Conservation (phyloP, 2,113 vertebrate genomes). For the Strix aluco region DNA sequence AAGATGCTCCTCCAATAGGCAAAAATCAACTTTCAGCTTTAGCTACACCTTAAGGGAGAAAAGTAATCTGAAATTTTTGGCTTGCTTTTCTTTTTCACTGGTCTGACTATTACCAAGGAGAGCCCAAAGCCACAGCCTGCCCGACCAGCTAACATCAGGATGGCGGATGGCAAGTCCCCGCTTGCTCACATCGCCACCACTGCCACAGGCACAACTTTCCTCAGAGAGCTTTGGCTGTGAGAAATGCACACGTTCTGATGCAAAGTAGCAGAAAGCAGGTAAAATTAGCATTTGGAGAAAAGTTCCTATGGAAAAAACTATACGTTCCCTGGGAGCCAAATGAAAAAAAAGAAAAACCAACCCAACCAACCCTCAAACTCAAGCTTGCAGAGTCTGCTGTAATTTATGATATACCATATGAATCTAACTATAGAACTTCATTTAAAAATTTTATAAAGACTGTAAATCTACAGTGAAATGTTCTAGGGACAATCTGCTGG, state of each 20-base stretch:
- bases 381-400: constrained; percentile 30
- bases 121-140: constrained; percentile 44
- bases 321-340: background rate
- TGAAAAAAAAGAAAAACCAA: background rate
- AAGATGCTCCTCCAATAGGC: background rate
- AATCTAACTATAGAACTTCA: constrained; percentile 68
- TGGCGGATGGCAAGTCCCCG: constrained; percentile 19
- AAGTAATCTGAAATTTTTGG: background rate
- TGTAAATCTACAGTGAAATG: constrained; percentile 52
- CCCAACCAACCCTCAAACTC: background rate
- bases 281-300: constrained; percentile 49
- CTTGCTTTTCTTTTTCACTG: background rate
- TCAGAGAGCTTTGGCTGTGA: constrained; percentile 14
- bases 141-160: constrained; percentile 15
- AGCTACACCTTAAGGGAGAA: background rate
- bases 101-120: constrained; percentile 64
- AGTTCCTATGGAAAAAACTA: constrained; percentile 27
- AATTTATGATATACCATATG: constrained; percentile 63
- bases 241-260: background rate
- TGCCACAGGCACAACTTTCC: constrained; percentile 1
- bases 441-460: constrained; percentile 64
- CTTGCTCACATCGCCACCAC: background rate
- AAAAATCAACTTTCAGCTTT: background rate
- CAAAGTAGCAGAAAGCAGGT: constrained; percentile 32
- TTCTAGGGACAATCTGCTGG: constrained; percentile 63